Evolutionary conservation across 2,797 vertebrate genomes (phyloP).

Genomic region (Poecile montanus): DNA sequence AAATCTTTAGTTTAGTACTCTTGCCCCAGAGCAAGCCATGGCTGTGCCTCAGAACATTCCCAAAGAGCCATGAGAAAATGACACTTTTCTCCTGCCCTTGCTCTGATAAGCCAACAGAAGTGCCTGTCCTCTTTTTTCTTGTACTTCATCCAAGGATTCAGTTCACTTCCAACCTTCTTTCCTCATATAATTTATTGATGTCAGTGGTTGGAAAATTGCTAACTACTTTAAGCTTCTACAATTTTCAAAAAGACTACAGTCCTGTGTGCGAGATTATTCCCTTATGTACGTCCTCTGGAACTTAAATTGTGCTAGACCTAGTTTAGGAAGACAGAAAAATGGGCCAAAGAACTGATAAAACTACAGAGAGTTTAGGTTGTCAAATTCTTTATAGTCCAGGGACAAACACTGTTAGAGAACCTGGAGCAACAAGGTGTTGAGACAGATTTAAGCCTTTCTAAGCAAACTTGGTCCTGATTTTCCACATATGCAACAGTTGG

Average conservation of each 20-base stretch:
- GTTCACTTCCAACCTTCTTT: background rate
- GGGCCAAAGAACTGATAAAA: constrained; percentile 5
- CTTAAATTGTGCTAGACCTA: constrained; percentile 33
- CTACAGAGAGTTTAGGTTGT: background rate
- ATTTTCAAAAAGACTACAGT: constrained; percentile 1
- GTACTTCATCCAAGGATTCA: background rate
- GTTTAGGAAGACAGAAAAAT: constrained; percentile 21
- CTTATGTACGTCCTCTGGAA: background rate
- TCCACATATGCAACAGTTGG: background rate
- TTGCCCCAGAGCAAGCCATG: background rate
- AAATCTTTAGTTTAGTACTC: background rate
- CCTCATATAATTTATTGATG: constrained; percentile 58
- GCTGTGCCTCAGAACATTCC: background rate
- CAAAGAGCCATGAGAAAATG: background rate
- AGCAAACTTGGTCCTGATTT: background rate
- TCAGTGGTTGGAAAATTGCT: constrained; percentile 12
- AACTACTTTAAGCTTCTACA: constrained; percentile 42
- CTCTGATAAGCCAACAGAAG: background rate
- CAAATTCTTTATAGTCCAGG: background rate
- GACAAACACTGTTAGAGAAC: background rate
- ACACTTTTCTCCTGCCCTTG: background rate
- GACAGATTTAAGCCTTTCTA: background rate
- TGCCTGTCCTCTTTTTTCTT: constrained; percentile 5
- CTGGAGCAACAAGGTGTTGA: background rate
- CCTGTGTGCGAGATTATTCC: constrained; percentile 26